phyloP scores from a whole-genome alignment of 2,797 vertebrate genomes.

The Leuciscus waleckii region DNA sequence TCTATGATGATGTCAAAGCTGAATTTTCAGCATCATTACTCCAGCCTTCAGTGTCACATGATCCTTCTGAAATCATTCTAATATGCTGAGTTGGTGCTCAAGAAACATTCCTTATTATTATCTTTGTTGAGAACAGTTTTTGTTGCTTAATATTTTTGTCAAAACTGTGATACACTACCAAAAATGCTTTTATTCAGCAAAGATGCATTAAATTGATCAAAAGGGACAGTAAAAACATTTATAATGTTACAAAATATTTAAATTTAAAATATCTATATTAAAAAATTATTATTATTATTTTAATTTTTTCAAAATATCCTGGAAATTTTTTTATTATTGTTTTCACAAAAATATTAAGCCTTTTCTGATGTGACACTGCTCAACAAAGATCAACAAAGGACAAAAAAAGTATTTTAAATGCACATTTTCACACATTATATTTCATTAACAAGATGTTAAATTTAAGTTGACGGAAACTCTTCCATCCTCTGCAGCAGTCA shows the following conservation, averaged over 20 bases:
- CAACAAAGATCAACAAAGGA: no score
- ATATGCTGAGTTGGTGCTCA: not conserved
- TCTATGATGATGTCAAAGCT: not conserved
- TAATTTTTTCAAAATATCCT: no score
- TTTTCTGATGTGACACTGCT: not conserved
- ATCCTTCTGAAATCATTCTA: not conserved
- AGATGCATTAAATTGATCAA: no score
- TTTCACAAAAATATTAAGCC: not conserved
- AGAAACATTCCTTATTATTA: not conserved
- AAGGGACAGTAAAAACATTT: no score
- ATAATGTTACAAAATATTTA: no score
- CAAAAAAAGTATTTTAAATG: not conserved
- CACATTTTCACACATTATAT: not conserved
- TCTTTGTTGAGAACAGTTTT: not conserved
- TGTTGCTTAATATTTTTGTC: no score
- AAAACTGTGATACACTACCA: no score
- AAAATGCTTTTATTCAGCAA: no score
- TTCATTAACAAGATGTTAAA: not conserved
- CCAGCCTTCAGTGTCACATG: not conserved
- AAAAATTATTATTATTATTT: no score
- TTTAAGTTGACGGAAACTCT: not conserved
- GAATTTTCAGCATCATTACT: not conserved
- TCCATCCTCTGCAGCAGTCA: not conserved
- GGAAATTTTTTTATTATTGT: no score
- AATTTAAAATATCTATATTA: no score